phyloP scores from a whole-genome alignment of 2,113 vertebrate species.

The Ceyx cyanopectus region DNA sequence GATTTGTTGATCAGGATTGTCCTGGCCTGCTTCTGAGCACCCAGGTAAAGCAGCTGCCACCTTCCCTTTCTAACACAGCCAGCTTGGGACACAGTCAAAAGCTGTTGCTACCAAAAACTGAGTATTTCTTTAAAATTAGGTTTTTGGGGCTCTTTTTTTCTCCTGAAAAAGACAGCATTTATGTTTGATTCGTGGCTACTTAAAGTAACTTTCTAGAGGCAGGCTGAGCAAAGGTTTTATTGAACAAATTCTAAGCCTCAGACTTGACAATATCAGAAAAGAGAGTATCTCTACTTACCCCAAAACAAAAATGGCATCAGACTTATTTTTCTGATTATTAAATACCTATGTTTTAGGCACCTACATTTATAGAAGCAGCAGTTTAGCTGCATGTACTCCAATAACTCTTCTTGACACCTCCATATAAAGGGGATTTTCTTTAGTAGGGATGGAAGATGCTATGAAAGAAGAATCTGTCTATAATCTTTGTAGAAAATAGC shows the following conservation, averaged over 20 bases:
- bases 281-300: not conserved
- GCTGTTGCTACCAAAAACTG: not conserved
- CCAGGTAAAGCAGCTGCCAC: constrained; percentile 37
- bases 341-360: not conserved
- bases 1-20: not conserved
- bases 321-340: not conserved
- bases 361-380: not conserved
- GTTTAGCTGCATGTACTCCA: not conserved
- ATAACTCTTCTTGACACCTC: not conserved
- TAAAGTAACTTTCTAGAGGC: not conserved
- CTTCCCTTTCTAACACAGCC: not conserved
- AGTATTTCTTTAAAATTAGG: not conserved
- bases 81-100: not conserved
- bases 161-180: not conserved
- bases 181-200: not conserved
- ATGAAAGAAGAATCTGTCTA: not conserved
- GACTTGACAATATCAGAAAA: not conserved
- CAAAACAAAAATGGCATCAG: not conserved
- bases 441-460: not conserved
- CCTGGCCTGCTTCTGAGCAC: not conserved
- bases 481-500: not conserved
- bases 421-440: not conserved
- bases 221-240: not conserved
- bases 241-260: not conserved
- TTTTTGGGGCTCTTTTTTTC: no score